Evolutionary conservation across 2,113 vertebrate genomes (phyloP), one percentile per base, ranked within the genome.

Genomic region (Burhinus oedicnemus): DNA sequence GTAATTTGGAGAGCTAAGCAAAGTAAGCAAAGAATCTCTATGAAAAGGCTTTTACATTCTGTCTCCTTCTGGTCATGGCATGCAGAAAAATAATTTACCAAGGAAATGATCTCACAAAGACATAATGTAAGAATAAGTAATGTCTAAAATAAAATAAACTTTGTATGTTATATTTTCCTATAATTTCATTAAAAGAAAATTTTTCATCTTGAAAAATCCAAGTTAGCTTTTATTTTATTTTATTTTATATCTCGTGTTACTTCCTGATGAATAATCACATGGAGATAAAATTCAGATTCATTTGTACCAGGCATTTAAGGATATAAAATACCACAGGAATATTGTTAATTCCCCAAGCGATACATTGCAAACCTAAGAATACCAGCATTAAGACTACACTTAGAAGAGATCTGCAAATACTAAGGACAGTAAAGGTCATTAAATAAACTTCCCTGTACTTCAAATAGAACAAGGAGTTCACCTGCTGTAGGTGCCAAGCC

Each of bases 341-440:
- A 79, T 36, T 87, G 54, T 69, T 80, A 95, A 91, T 74, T 87
- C 74, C 47, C 57, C 55, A 44, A 82, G 26, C 5, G 40, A 76
- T 80, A 77, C 36, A 34, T 36, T 71, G 57, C 57, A 89, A 71
- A 44, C 25, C 29, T 52, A 87, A 74, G 55, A 86, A 83, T 58
- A 60, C 11, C 36, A 68, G 47, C 51, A 36, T 44, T 68, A 65
- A 61, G 87, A 38, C 89, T 87, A 72, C 70, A 66, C 51, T 45
- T 74, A 58, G 66, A 90, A 84, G 80, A 76, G 61, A 82, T 71
- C 52, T 82, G 69, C 47, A 95, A 92, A 92, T 94, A 68, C 70
- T 87, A 65, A 69, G 83, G 57, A 49, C 54, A 79, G 57, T 38
- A 89, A 94, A 79, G 44, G 74, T 84, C 83, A 84, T 87, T 72